These are phyloP conservation scores for Chloroclystis v-ata DNA, from an alignment of 2,888 invertebrate species.

Conservation along the genomic window DNA sequence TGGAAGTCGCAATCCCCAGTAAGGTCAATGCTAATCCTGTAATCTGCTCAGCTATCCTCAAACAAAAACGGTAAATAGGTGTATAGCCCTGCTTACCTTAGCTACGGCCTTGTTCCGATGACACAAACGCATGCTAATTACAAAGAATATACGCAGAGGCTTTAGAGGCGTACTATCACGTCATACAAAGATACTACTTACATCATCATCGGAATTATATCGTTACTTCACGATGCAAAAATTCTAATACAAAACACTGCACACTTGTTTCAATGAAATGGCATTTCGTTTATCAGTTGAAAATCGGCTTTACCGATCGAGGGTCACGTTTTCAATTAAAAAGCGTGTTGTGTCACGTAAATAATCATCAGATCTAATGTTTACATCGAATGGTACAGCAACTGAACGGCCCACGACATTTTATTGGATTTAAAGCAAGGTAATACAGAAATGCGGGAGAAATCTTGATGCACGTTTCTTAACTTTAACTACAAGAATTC, in stretches of 20 bases:
- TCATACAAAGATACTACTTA: constrained; percentile 19
- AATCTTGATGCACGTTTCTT: constrained; percentile 18
- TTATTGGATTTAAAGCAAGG: constrained; percentile 8
- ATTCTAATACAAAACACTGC: constrained; percentile 14
- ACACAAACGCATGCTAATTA: constrained; percentile 24
- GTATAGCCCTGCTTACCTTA: constrained; percentile 14
- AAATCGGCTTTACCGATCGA: neutral
- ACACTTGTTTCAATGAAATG: neutral
- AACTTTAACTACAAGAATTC: constrained; percentile 8
- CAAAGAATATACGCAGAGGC: constrained; percentile 11
- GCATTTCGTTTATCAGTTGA: neutral
- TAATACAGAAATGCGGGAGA: neutral
- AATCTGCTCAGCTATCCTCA: constrained; percentile 3
- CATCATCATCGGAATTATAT: constrained; percentile 26
- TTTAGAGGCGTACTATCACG: constrained; percentile 15
- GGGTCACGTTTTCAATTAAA: constrained; percentile 13
- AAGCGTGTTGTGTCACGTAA: constrained; percentile 1
- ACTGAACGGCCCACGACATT: constrained; percentile 4
- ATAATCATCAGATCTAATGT: constrained; percentile 1
- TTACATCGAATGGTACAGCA: constrained; percentile 6
- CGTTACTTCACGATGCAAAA: constrained; percentile 25
- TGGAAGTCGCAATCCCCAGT: neutral
- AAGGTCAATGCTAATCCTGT: constrained; percentile 14
- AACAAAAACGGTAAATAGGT: constrained; percentile 5
- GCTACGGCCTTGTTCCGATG: constrained; percentile 25